phyloP scores from a whole-genome alignment of 2,888 invertebrate species.

The Melolontha melolontha region DNA sequence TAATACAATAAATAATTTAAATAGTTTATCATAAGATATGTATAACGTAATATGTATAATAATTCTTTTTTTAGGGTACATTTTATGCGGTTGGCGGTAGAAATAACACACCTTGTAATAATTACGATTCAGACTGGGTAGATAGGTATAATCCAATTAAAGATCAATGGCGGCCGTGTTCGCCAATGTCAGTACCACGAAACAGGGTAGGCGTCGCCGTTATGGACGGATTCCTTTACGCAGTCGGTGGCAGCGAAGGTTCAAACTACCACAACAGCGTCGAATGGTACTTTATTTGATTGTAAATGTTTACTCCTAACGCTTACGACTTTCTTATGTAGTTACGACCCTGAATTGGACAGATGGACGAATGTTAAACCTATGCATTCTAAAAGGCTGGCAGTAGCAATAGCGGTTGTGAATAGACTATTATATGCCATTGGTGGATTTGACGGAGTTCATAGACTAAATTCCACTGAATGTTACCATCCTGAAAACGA shows the following conservation, averaged over 20 bases:
- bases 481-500: conserved; percentile 95
- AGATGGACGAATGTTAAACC: conserved; percentile 81
- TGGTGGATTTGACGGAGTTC: conserved; percentile 89
- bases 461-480: conserved; percentile 83
- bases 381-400: conserved; percentile 83
- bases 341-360: conserved; percentile 89
- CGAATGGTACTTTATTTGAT: conserved; percentile 76
- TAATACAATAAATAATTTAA: too few relatives aligned
- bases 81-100: conserved; percentile 94
- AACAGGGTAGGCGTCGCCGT: conserved; percentile 95
- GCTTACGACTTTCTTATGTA: conserved; percentile 56
- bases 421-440: conserved; percentile 76
- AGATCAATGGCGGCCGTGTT: conserved; percentile 89
- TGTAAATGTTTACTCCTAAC: conserved; percentile 46
- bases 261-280: conserved; percentile 88
- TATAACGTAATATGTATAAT: too few relatives aligned
- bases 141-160: conserved; percentile 88
- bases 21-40: too few relatives aligned
- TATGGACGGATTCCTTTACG: conserved; percentile 91
- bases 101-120: conserved; percentile 90
- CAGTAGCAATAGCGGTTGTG: conserved; percentile 70
- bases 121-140: conserved; percentile 90
- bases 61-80: conserved; percentile 70
- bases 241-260: conserved; percentile 91
- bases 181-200: conserved; percentile 87